Conservation (phyloP, 2,797 vertebrate species). For the Cuniculus paca region DNA sequence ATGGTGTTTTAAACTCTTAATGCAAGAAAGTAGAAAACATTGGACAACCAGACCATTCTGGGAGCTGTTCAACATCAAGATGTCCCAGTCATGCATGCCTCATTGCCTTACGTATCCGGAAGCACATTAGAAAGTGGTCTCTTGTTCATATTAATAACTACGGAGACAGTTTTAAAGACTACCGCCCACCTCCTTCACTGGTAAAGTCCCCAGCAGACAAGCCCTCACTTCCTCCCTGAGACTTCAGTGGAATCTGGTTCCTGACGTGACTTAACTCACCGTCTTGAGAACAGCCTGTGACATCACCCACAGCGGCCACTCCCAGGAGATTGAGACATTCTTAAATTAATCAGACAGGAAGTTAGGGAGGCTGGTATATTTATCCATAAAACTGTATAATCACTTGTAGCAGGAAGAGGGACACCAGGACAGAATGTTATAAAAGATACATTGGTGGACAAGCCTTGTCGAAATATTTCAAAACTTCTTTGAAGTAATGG, state of each 20-base stretch:
- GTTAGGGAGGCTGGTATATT: not conserved
- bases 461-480: not conserved
- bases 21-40: not conserved
- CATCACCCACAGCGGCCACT: not conserved
- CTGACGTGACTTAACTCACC: conserved; percentile 16
- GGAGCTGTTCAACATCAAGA: not conserved
- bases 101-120: not conserved
- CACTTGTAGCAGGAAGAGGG: not conserved
- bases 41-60: not conserved
- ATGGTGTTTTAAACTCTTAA: not conserved
- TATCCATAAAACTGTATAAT: not conserved
- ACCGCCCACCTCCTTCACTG: not conserved
- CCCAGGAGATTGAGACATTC: not conserved
- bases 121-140: not conserved
- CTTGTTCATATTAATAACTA: not conserved
- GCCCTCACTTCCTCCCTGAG: not conserved
- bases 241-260: not conserved
- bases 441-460: not conserved
- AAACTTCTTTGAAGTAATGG: not conserved
- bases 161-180: not conserved
- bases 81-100: not conserved
- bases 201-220: not conserved
- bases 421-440: not conserved
- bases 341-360: conserved; percentile 56
- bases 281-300: not conserved